Evolutionary conservation across 2,797 vertebrate genomes (phyloP).

Genomic region (Sebastes flavidus): DNA sequence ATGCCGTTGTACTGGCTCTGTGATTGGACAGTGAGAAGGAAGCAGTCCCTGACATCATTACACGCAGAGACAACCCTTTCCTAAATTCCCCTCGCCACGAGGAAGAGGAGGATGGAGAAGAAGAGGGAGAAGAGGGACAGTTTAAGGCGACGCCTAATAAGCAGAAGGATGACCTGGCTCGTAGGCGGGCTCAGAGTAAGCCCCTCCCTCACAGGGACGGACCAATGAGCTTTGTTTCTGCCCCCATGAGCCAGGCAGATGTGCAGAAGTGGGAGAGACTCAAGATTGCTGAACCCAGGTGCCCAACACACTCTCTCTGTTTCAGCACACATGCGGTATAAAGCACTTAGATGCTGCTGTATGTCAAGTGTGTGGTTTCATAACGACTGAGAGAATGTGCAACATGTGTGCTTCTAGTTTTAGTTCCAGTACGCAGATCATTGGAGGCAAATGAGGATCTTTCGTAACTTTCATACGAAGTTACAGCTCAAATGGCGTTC

Average conservation of each 20-base stretch:
- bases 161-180: constrained; percentile 86
- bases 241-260: constrained; percentile 89
- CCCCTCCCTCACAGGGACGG: constrained; percentile 76
- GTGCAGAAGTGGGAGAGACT: constrained; percentile 93
- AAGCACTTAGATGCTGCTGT: constrained; percentile 25
- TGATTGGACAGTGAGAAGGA: constrained; percentile 75
- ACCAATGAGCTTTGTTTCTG: constrained; percentile 74
- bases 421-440: background rate
- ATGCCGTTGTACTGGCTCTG: constrained; percentile 11
- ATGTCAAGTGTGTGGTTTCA: constrained; percentile 16
- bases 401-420: background rate
- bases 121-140: constrained; percentile 50
- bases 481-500: background rate
- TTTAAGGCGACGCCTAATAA: constrained; percentile 77
- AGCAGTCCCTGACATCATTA: constrained; percentile 72
- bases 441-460: background rate
- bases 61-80: constrained; percentile 78
- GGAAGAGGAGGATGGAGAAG: constrained; percentile 62
- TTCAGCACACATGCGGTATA: constrained; percentile 24
- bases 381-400: background rate
- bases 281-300: constrained; percentile 91
- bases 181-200: constrained; percentile 77
- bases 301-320: constrained; percentile 63
- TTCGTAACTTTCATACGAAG: background rate
- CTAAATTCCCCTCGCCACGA: constrained; percentile 53